Percentiles rank a stretch among this genome's conserved stretches.
These are phyloP conservation scores for Takifugu rubripes DNA, from an alignment of 2,797 vertebrate genomes.

Conservation along the genomic window DNA sequence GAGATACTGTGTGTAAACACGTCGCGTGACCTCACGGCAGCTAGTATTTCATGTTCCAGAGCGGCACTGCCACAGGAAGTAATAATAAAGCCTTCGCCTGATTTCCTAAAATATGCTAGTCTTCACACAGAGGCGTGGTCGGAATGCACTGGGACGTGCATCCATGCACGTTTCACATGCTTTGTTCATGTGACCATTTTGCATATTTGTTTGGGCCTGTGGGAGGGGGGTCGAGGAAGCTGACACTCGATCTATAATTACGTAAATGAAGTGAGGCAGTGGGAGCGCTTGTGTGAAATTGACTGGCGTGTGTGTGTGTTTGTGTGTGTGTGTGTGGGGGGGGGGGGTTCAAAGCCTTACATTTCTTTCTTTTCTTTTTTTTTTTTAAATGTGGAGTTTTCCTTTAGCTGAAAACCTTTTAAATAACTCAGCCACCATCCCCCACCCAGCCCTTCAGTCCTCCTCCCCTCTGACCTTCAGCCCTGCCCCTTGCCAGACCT, in stretches of 20 bases:
- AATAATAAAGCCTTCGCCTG: too few relatives aligned
- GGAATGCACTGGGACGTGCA: too few relatives aligned
- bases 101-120: too few relatives aligned
- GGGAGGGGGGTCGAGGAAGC: constrained; percentile 10
- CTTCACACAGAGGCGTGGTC: too few relatives aligned
- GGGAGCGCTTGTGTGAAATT: constrained; percentile 20
- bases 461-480: constrained; percentile 65
- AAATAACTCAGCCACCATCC: constrained; percentile 68
- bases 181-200: too few relatives aligned
- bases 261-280: constrained; percentile 36
- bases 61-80: too few relatives aligned
- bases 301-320: constrained; percentile 10
- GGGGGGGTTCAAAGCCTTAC: constrained; percentile 24
- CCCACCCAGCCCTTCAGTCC: constrained; percentile 32
- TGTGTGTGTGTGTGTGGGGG: background rate
- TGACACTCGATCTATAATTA: constrained; percentile 36
- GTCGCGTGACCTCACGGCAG: constrained; percentile 46
- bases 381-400: constrained; percentile 52
- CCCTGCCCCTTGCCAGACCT: constrained; percentile 58
- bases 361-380: constrained; percentile 13
- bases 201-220: too few relatives aligned
- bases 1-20: constrained; percentile 34
- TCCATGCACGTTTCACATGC: too few relatives aligned
- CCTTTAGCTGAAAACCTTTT: constrained; percentile 63
- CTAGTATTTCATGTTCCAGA: constrained; percentile 54